Conservation (phyloP, 2,113 vertebrate genomes). For the Nicator chloris region DNA sequence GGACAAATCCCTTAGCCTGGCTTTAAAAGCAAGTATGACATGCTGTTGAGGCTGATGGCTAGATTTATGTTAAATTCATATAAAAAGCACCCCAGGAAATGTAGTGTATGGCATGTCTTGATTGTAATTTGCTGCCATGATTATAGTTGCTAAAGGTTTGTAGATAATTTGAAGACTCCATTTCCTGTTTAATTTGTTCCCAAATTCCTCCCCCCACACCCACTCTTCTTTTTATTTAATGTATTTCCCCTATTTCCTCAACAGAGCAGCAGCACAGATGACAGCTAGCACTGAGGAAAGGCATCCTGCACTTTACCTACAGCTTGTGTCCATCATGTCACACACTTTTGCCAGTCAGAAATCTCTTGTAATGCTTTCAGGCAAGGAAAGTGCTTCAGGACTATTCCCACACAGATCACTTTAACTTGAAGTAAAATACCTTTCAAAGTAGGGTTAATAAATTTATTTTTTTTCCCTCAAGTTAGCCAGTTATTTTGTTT, state of each 20-base stretch:
- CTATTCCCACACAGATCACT: background rate
- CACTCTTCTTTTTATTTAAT: background rate
- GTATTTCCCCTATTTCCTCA: background rate
- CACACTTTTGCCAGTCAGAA: background rate
- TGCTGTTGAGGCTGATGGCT: background rate
- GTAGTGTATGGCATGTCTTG: background rate
- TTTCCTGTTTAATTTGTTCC: background rate
- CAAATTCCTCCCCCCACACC: background rate
- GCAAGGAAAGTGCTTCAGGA: background rate
- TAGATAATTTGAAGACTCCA: background rate
- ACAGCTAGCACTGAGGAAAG: background rate
- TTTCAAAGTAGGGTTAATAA: background rate
- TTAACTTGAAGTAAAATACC: background rate
- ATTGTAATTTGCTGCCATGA: background rate
- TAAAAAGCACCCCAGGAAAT: background rate
- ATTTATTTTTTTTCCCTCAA: background rate
- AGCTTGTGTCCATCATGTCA: background rate
- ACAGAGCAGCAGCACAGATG: background rate
- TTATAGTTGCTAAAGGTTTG: background rate
- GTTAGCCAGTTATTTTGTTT: background rate
- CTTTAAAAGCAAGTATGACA: background rate
- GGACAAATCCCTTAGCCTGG: slow-evolving; percentile 16
- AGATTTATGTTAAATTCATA: slow-evolving; percentile 11
- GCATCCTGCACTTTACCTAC: background rate
- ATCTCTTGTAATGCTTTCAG: background rate